A percentile compares a stretch with the other conserved stretches of the same genome.
Evolutionary conservation across 2,113 vertebrate species (phyloP).

Genomic region (Crocuta crocuta): DNA sequence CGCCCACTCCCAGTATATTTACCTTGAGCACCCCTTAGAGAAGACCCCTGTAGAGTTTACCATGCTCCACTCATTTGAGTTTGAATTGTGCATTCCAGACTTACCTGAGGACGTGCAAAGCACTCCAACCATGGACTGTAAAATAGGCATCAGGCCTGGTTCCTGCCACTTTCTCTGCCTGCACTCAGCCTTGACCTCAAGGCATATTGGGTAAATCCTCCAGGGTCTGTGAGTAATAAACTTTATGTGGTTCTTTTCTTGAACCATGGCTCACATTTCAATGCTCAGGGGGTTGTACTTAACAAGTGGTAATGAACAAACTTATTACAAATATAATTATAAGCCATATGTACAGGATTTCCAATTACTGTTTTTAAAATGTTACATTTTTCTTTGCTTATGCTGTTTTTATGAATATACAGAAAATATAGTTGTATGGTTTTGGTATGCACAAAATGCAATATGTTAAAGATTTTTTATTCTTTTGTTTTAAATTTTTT

Average conservation of each 20-base stretch:
- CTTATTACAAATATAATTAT: neutral
- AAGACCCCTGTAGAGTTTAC: neutral
- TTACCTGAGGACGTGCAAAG: too few relatives aligned
- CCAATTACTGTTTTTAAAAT: neutral
- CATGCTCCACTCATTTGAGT: neutral
- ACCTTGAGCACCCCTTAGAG: neutral
- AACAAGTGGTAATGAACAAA: neutral
- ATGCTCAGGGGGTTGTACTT: neutral
- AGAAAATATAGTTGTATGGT: neutral
- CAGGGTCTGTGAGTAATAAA: neutral
- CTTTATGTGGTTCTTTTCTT: neutral
- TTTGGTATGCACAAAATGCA: neutral
- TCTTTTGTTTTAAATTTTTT: too few relatives aligned
- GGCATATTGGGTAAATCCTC: neutral
- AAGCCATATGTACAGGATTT: neutral
- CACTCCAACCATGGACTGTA: too few relatives aligned
- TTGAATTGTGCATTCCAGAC: neutral
- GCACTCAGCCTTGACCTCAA: neutral
- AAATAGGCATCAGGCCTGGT: too few relatives aligned
- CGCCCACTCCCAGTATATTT: neutral
- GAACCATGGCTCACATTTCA: neutral
- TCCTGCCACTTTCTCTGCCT: neutral
- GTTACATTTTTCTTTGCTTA: neutral
- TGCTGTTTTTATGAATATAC: neutral
- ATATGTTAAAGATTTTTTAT: neutral